A percentile compares a stretch with the other conserved stretches of the same genome.
phyloP scores from a whole-genome alignment of 2,113 vertebrate species.

The Trinectes maculatus region DNA sequence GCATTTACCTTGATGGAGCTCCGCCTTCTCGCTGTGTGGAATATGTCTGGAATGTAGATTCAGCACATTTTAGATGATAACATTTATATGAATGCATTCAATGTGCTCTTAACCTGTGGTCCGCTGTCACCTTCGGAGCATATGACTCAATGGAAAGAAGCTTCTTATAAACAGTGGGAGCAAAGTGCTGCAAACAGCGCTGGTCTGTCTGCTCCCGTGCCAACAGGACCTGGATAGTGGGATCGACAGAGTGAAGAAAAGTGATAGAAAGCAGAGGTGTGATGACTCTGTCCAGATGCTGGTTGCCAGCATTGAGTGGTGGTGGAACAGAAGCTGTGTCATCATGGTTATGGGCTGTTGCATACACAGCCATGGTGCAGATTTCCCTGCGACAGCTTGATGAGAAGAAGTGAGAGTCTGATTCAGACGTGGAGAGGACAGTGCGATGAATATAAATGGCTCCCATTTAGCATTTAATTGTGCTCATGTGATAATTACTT shows the following conservation, averaged over 20 bases:
- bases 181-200: conserved; percentile 28
- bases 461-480: not conserved
- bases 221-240: conserved; percentile 20
- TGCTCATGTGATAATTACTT: not conserved
- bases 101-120: not conserved
- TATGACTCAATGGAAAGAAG: conserved; percentile 52
- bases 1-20: not conserved
- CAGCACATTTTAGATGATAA: too few relatives aligned
- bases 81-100: not conserved
- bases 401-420: not conserved
- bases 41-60: not conserved
- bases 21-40: not conserved
- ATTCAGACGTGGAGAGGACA: not conserved
- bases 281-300: conserved; percentile 27
- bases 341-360: too few relatives aligned
- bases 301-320: not conserved
- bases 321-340: conserved; percentile 5
- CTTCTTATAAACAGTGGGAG: conserved; percentile 28
- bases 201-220: conserved; percentile 20
- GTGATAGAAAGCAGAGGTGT: conserved; percentile 46
- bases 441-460: not conserved
- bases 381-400: conserved; percentile 2
- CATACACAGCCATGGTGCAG: not conserved
- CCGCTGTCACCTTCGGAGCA: conserved; percentile 1
- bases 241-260: conserved; percentile 15